Evolutionary conservation across 1,140 invertebrate species (phyloP), one percentile per base, ranked within the genome.

Genomic region (Plectrocnemia conspersa): DNA sequence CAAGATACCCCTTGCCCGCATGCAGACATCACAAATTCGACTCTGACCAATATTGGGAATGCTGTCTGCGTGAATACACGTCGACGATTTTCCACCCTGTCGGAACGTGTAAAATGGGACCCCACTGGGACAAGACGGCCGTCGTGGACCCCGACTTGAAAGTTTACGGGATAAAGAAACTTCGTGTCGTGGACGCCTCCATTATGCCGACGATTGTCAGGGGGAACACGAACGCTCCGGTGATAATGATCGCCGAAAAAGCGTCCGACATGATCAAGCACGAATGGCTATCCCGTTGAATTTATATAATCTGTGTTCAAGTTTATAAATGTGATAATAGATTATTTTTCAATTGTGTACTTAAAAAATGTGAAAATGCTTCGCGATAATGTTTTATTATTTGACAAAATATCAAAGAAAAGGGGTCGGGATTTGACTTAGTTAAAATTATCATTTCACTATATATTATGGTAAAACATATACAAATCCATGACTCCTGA

Each of bases 61-160:
- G 89, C 66, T 77, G 82, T 45, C 72, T 79, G 0, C 70, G 78
- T 29, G 72, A 79, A 44, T 79, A 86, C 15, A 85, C 86, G 0
- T 76, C 81, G 9, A 83, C 80, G 0, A 80, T 87, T 5, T 88
- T 84, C 64, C 88, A 91, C 66, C 82, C 84, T 23, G 77, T 80
- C 0, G 86, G 88, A 0, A 91, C 88, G 0, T 86, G 84, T 61
- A 90, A 87, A 68, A 93, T 93, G 89, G 89, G 88, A 0, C 78
- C 80, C 0, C 49, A 60, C 10, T 68, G 59, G 0, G 86, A 89
- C 67, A 68, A 76, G 2, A 69, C 71, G 0, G 80, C 84, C 6
- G 85, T 88, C 0, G 84, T 88, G 0, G 79, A 86, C 66, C 75
- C 81, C 0, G 74, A 77, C 38, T 66, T 88, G 18, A 70, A 78